Percentiles rank a stretch among this genome's conserved stretches.
Conservation (phyloP, 2,113 vertebrate species). For the Tursiops truncatus region DNA sequence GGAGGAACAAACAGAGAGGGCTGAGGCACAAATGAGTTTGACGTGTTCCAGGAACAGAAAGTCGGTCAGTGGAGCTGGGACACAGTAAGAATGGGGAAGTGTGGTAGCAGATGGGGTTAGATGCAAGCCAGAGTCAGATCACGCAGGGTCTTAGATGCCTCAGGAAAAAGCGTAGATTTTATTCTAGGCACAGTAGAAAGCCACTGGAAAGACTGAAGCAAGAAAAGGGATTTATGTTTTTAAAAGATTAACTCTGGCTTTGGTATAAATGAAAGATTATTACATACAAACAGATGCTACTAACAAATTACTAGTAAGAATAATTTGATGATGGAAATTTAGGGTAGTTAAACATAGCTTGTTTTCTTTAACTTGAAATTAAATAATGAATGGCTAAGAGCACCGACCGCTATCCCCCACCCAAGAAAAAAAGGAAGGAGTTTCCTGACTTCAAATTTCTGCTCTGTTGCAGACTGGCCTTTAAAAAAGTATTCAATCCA, state of each 20-base stretch:
- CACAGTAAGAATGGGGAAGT: background rate
- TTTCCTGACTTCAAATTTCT: background rate
- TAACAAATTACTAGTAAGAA: background rate
- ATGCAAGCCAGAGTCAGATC: background rate
- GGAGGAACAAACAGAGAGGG: background rate
- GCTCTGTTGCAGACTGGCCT: background rate
- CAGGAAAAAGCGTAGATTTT: background rate
- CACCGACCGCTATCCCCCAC: background rate
- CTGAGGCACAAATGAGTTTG: background rate
- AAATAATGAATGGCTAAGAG: background rate
- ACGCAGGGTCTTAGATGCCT: background rate
- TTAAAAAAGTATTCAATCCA: background rate
- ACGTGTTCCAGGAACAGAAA: background rate
- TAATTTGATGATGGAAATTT: background rate
- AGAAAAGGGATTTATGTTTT: slow-evolving; percentile 30
- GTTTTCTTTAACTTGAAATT: slow-evolving; percentile 31
- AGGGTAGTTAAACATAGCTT: background rate
- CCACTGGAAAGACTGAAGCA: background rate
- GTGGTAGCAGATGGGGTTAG: background rate
- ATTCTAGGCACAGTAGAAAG: background rate
- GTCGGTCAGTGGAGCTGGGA: background rate
- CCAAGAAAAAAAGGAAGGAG: background rate
- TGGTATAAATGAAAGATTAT: background rate
- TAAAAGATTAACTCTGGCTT: background rate
- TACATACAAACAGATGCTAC: background rate